Evolutionary conservation across 2,888 invertebrate species (phyloP).

Genomic region (Heliconius ismenius): DNA sequence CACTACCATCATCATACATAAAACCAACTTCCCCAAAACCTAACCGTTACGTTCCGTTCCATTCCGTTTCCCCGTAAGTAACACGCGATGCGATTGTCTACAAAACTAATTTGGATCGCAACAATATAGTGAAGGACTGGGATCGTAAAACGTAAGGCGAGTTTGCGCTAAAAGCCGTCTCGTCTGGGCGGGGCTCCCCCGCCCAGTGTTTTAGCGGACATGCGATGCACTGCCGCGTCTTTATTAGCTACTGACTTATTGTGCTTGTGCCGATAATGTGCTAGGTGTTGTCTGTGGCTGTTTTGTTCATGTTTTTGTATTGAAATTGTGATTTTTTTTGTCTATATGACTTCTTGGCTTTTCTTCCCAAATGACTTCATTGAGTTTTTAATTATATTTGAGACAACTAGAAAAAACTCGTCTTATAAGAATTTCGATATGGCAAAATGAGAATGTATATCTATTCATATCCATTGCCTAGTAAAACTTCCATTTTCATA

Average conservation of each 20-base stretch:
- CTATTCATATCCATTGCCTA: no score
- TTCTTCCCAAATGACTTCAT: neutral
- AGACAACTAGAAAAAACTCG: no score
- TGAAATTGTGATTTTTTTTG: neutral
- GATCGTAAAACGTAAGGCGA: slow-evolving; percentile 66
- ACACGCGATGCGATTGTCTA: slow-evolving; percentile 51
- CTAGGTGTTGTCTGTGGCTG: slow-evolving; percentile 37
- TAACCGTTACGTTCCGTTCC: slow-evolving; percentile 37
- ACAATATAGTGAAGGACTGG: slow-evolving; percentile 56
- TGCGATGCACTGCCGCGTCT: slow-evolving; percentile 64
- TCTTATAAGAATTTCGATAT: no score
- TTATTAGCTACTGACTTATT: slow-evolving; percentile 64
- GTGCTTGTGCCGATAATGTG: slow-evolving; percentile 52
- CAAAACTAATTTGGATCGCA: slow-evolving; percentile 62
- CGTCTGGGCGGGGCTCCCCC: slow-evolving; percentile 67
- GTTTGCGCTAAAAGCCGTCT: slow-evolving; percentile 60
- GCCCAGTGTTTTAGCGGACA: slow-evolving; percentile 69
- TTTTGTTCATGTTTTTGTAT: neutral
- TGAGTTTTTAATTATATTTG: neutral
- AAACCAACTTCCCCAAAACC: slow-evolving; percentile 10
- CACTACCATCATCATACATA: neutral
- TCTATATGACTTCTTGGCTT: neutral
- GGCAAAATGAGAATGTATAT: no score
- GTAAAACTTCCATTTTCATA: no score
- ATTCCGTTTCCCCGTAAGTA: slow-evolving; percentile 42